Conservation (phyloP, 2,113 vertebrate genomes). For the Spheniscus mendiculus region DNA sequence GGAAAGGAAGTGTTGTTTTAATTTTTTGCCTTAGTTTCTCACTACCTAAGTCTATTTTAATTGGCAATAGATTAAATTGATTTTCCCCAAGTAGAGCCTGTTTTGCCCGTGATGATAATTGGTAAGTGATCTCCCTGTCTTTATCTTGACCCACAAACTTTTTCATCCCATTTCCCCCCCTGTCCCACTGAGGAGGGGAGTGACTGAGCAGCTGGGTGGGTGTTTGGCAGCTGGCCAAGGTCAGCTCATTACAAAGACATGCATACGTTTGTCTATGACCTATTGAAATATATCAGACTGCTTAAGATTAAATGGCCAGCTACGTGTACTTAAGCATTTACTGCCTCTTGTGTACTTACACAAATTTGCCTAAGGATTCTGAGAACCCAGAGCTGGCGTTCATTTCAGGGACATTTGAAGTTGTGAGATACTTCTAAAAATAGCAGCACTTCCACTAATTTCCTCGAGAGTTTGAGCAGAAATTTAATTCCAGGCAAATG, state of each 20-base stretch:
- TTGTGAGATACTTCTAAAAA: not conserved
- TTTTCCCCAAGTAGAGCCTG: not conserved
- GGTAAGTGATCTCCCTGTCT: not conserved
- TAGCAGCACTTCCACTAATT: not conserved
- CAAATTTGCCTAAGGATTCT: not conserved
- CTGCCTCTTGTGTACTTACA: fast-evolving
- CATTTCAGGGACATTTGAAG: not conserved
- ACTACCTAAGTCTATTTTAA: not conserved
- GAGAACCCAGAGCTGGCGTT: not conserved
- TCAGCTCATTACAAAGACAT: no score
- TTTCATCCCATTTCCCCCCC: not conserved
- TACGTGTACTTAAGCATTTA: not conserved
- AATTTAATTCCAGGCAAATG: not conserved
- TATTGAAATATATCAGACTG: not conserved
- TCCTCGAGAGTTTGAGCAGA: not conserved
- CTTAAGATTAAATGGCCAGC: not conserved
- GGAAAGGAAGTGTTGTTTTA: not conserved
- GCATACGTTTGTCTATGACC: not conserved
- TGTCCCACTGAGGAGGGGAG: not conserved
- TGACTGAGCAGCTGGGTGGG: not conserved
- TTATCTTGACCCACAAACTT: not conserved
- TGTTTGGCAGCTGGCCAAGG: not conserved
- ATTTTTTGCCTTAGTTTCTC: not conserved
- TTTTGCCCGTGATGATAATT: not conserved
- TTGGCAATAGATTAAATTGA: not conserved